Evolutionary conservation across 2,888 invertebrate genomes (phyloP), one percentile per base, ranked within the genome.

Genomic region (Cryptocheilus praepositus): DNA sequence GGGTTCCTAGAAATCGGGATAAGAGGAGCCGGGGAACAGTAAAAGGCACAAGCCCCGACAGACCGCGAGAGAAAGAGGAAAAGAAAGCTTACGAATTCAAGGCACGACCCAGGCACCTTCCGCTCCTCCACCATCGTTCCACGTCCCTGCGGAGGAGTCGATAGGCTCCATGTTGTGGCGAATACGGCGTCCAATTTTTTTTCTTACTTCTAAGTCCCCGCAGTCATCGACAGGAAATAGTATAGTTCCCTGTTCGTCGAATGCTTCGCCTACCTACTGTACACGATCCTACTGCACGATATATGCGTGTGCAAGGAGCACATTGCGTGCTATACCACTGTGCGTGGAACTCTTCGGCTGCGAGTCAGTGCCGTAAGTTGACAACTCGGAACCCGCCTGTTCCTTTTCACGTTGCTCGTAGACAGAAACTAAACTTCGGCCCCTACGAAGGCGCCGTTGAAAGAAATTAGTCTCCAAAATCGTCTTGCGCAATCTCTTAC

Each of bases 91-190:
- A 80, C 72, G 79, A 81, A 86, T 86, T 84, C 86, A 76, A 81
- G 76, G 79, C 85, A 85, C 85, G 86, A 77, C 64, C 79, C 79
- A 68, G 71, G 79, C 80, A 81, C 81, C 87, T 86, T 86, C 86
- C 87, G 86, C 82, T 86, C 81, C 77, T 78, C 81, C 81, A 75
- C 77, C 74, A 70, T n/a, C 62, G 49, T 68, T 66, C 64, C 67
- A 68, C 15, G 53, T 71, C 70, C 28, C 36, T 36, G 2, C 7
- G 36, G 64, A 75, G 73, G 73, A 63, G 63, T 64, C 66, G 67
- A 13, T n/a, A 57, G 53, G 66, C 64, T 64, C 68, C 11, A n/a
- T 58, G 51, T 70, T 68, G 25, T 64, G 64, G 68, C 77, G 52
- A 77, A 78, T 73, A 71, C 76, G 62, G 69, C 71, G 73, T 75